Evolutionary conservation across 2,113 vertebrate species (phyloP).

Genomic region (Phyllostomus discolor): DNA sequence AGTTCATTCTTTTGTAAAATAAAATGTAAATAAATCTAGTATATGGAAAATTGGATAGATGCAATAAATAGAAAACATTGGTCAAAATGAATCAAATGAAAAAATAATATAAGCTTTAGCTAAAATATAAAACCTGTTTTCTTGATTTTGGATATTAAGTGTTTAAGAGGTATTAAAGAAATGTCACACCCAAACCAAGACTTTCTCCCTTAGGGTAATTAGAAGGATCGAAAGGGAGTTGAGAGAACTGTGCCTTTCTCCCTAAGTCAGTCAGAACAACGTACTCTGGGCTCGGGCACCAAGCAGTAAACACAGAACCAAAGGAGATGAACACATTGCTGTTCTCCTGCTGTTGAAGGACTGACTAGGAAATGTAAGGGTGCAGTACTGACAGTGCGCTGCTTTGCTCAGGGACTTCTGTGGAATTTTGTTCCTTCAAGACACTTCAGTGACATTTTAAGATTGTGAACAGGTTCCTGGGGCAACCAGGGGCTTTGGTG

Average conservation of each 20-base stretch:
- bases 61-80: neutral
- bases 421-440: neutral
- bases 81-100: neutral
- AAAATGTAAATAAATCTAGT: neutral
- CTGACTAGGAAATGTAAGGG: neutral
- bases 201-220: neutral
- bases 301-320: neutral
- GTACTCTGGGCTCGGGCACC: neutral
- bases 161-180: neutral
- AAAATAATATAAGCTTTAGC: neutral
- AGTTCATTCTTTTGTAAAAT: neutral
- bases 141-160: neutral
- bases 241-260: neutral
- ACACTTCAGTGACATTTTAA: neutral
- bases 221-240: neutral
- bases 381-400: rapidly evolving
- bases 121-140: neutral
- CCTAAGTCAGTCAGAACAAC: neutral
- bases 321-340: neutral
- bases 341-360: neutral
- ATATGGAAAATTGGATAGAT: neutral
- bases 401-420: neutral
- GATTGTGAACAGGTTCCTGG: neutral
- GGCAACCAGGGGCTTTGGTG: neutral
- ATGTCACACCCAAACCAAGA: neutral